phyloP scores from a whole-genome alignment of 2,888 invertebrate genomes.

The Cancer borealis region DNA sequence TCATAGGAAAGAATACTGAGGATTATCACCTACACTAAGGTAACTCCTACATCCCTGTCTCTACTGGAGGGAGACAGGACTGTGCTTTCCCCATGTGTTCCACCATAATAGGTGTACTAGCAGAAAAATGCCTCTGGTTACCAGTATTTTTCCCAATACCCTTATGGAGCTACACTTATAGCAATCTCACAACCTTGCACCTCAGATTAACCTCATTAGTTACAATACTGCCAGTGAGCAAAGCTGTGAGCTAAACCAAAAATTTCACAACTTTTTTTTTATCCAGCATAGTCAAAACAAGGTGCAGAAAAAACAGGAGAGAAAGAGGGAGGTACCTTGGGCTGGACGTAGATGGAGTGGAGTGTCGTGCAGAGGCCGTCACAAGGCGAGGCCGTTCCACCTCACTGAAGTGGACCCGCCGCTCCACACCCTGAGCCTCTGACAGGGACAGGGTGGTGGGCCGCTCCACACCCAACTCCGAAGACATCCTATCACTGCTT shows the following conservation, averaged over 20 bases:
- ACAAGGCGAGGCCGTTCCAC: conserved; percentile 47
- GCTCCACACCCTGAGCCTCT: conserved; percentile 56
- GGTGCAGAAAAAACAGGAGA: not conserved
- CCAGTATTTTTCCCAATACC: too few species aligned
- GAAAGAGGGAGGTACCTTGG: conserved; percentile 44
- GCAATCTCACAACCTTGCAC: too few species aligned
- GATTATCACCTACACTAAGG: conserved; percentile 74
- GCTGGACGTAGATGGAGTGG: conserved; percentile 55
- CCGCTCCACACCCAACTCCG: conserved; percentile 70
- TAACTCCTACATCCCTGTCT: conserved; percentile 6
- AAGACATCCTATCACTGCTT: conserved; percentile 60
- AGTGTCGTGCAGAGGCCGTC: not conserved
- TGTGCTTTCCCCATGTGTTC: too few species aligned
- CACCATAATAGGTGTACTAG: too few species aligned
- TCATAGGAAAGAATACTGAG: too few species aligned
- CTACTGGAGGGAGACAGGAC: too few species aligned
- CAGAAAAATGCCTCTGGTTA: too few species aligned
- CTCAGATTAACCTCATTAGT: too few species aligned
- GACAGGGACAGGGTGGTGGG: conserved; percentile 65
- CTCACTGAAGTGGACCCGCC: conserved; percentile 68
- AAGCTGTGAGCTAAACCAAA: too few species aligned
- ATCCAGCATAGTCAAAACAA: not conserved
- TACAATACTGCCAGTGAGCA: not conserved
- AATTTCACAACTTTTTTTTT: not conserved
- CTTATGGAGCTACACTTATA: too few species aligned